Base-by-base conservation (phyloP, 2,888 invertebrate genomes). In the Laothoe populi region DNA sequence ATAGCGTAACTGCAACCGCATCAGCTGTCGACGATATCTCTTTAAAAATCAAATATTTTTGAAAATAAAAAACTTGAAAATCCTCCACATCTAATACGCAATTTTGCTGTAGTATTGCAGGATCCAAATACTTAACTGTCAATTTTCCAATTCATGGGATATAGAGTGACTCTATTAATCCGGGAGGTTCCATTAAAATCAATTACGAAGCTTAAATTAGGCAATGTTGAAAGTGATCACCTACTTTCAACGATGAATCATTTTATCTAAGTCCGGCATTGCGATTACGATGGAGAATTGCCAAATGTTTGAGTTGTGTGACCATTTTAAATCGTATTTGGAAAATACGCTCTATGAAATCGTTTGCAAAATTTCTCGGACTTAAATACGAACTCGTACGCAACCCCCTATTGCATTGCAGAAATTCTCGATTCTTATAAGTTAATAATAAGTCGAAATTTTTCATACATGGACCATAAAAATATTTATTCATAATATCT, bases 311-410 rank as follows among this genome's bases (percentile, higher is more conserved):
- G 38, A 24, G 35, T n/a, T 19, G 24, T 57, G 13, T 35, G n/a
- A 60, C 19, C 19, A 24, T 48, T 23, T 60, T 60, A 38, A 46
- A 35, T 23, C 24, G 24, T 38, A 49, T 61, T 42, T 59, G 59
- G 64, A 38, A 59, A 53, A 53, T 40, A 64, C 64, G 64, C 31
- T 21, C n/a, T 61, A 42, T 44, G 13, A 45, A 38, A 61, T 45
- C 16, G 7, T 21, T 42, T 11, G 42, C 31, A 8, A 40, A 42
- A 48, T 26, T 26, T 10, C 16, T 19, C 13, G 11, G 7, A 57
- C 0, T 1, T 44, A 44, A 35, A 8, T 35, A 7, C 38, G 31
- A n/a, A 26, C 26, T 26, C 10, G 38, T 38, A 13, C 11, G 2
- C 10, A 38, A 38, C 10, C 11, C 35, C 11, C 38, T 38, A 13